Conservation (phyloP, 2,888 invertebrate genomes). For the Eristalis arbustorum region DNA sequence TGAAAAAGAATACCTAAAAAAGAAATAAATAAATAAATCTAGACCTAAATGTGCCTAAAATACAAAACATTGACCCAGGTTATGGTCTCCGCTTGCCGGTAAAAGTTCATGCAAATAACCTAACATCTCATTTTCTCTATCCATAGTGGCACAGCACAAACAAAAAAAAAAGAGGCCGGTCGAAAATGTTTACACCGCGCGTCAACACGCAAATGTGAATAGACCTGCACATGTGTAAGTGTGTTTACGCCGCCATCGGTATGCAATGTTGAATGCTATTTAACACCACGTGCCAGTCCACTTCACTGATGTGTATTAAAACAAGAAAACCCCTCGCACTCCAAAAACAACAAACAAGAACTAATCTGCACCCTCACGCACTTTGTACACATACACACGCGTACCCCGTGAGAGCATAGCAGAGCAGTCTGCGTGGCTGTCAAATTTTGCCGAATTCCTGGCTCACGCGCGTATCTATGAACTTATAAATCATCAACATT, state of each 20-base stretch:
- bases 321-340: slow-evolving; percentile 1
- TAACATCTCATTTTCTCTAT: slow-evolving; percentile 13
- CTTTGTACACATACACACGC: not conserved
- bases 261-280: not conserved
- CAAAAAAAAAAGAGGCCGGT: not conserved
- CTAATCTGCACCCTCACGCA: slow-evolving; percentile 3
- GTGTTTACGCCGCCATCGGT: not conserved
- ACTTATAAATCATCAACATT: slow-evolving; percentile 20
- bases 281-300: slow-evolving; percentile 31
- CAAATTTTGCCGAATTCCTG: not conserved
- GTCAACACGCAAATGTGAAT: not conserved
- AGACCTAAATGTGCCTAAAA: slow-evolving; percentile 13
- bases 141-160: not conserved
- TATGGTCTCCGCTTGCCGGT: slow-evolving; percentile 22
- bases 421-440: not conserved
- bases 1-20: not conserved
- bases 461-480: slow-evolving; percentile 33
- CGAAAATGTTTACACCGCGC: slow-evolving; percentile 13
- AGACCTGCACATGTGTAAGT: not conserved
- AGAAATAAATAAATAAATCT: not conserved
- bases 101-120: slow-evolving; percentile 27
- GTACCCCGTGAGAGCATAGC: not conserved
- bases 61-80: slow-evolving; percentile 36
- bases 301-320: slow-evolving; percentile 21
- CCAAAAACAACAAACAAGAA: not conserved